Evolutionary conservation across 1,140 invertebrate species (phyloP).

Genomic region (Colletes gigas): DNA sequence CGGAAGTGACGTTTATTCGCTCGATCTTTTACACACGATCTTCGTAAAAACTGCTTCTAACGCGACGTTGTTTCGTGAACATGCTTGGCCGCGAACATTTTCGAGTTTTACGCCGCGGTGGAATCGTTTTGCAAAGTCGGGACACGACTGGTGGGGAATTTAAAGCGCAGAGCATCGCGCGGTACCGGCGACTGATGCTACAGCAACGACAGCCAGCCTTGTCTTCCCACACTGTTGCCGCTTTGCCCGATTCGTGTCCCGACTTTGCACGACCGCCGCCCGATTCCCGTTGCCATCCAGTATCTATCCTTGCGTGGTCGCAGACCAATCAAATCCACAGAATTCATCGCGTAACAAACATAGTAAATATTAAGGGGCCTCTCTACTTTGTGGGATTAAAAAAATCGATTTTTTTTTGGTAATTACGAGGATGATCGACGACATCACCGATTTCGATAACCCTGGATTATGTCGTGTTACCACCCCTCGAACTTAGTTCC

Average conservation of each 20-base stretch:
- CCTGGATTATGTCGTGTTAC: no score
- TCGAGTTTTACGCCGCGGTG: neutral
- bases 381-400: no score
- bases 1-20: no score
- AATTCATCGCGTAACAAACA: no score
- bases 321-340: neutral
- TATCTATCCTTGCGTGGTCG: slow-evolving; percentile 30
- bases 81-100: neutral
- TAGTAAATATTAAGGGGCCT: no score
- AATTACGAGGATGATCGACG: no score
- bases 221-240: slow-evolving; percentile 47
- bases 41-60: neutral
- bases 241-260: slow-evolving; percentile 31
- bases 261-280: slow-evolving; percentile 20
- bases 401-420: no score
- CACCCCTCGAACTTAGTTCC: no score
- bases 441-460: no score
- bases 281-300: neutral
- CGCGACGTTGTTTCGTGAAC: no score
- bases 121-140: neutral
- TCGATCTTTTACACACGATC: neutral
- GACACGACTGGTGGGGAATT: slow-evolving; percentile 31
- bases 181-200: slow-evolving; percentile 62
- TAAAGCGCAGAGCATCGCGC: slow-evolving; percentile 61
- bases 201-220: slow-evolving; percentile 43